These are phyloP conservation scores for Platyrinchus mystaceus DNA, from an alignment of 2,797 vertebrate species.

Conservation along the genomic window DNA sequence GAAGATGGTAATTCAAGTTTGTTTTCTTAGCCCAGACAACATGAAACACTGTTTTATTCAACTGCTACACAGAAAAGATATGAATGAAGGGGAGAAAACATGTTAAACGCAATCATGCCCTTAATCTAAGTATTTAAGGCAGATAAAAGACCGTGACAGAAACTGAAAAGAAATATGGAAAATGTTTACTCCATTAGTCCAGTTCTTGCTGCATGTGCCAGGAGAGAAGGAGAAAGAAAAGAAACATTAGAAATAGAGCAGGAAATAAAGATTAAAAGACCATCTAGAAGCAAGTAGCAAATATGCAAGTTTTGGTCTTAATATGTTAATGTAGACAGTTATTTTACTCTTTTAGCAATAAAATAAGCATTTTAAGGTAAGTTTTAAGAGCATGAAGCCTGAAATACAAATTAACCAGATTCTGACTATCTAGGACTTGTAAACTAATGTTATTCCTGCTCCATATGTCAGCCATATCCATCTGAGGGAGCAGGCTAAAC, in stretches of 20 bases:
- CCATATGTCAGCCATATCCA: background rate
- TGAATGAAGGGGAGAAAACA: background rate
- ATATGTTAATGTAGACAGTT: background rate
- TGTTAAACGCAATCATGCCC: background rate
- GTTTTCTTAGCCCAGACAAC: background rate
- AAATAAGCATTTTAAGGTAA: background rate
- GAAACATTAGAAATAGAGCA: constrained; percentile 66
- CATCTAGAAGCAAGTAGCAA: background rate
- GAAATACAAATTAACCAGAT: background rate
- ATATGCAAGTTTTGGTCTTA: background rate
- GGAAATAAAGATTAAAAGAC: constrained; percentile 1
- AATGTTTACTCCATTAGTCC: constrained; percentile 80
- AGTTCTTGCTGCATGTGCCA: constrained; percentile 88
- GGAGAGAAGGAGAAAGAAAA: constrained; percentile 71
- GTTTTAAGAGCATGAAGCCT: background rate
- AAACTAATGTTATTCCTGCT: background rate
- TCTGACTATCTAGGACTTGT: background rate
- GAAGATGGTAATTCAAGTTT: background rate
- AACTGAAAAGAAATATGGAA: constrained; percentile 66
- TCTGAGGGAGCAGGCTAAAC: background rate
- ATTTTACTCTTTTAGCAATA: background rate
- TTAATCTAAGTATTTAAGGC: constrained; percentile 38
- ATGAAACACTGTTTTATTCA: background rate
- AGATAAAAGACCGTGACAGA: constrained; percentile 42
- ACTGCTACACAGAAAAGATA: background rate